These are phyloP conservation scores for Diarsia dahlii DNA, from an alignment of 2,888 invertebrate genomes.

Conservation along the genomic window DNA sequence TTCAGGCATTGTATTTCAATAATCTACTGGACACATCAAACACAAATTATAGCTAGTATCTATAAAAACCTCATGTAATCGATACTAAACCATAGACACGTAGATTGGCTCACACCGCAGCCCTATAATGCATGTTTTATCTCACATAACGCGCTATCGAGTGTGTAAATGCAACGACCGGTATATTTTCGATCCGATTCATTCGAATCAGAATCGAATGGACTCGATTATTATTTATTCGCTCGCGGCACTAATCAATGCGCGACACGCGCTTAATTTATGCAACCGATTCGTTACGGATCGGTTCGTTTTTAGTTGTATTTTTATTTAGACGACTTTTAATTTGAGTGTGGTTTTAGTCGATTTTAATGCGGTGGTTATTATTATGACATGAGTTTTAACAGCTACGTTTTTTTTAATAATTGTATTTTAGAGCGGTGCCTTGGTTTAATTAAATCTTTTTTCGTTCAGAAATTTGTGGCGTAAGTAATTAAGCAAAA, in stretches of 20 bases:
- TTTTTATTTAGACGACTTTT: constrained; percentile 64
- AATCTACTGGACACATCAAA: constrained; percentile 35
- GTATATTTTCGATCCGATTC: constrained; percentile 78
- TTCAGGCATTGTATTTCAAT: constrained; percentile 44
- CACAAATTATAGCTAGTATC: constrained; percentile 45
- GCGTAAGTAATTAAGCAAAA: constrained; percentile 62
- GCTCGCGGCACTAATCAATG: constrained; percentile 85
- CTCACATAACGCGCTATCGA: constrained; percentile 71
- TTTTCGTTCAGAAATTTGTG: background rate
- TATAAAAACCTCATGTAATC: constrained; percentile 59
- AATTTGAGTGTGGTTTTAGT: constrained; percentile 48
- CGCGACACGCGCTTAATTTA: constrained; percentile 82
- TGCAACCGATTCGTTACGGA: constrained; percentile 77
- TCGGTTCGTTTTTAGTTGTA: constrained; percentile 68
- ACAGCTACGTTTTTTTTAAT: background rate
- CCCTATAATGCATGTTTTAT: constrained; percentile 69
- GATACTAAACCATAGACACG: constrained; percentile 57
- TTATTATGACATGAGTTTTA: constrained; percentile 13
- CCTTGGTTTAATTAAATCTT: background rate
- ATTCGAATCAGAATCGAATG: constrained; percentile 77
- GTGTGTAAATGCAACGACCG: constrained; percentile 73
- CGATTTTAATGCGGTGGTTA: constrained; percentile 33
- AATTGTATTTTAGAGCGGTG: background rate
- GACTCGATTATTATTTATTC: constrained; percentile 84
- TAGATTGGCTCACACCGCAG: constrained; percentile 51